Evolutionary conservation across 2,113 vertebrate species (phyloP), one percentile per base, ranked within the genome.

Genomic region (Rhinoptilus africanus): DNA sequence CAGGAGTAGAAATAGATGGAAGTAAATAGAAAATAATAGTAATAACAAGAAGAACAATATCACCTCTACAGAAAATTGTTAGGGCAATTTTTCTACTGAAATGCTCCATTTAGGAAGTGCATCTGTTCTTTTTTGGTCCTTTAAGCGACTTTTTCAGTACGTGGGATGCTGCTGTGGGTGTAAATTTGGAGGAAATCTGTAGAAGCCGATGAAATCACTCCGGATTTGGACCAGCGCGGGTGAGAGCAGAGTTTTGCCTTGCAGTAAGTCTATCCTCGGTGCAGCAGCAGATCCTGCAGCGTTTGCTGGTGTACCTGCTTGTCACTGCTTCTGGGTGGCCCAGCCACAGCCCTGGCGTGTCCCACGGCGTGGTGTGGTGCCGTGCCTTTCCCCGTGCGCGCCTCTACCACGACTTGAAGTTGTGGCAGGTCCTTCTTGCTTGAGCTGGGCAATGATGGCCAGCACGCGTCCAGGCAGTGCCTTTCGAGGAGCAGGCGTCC

Each of bases 381-480:
- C 4, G 0, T 60, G 69, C 17, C 56, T 79, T 72, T 88, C 47
- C 32, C n/a, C 16, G 1, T 1, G 3, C 0, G 0, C 0, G 2
- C 39, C 56, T 66, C 10, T 62, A 6, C n/a, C 20, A 7, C 5
- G 5, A 43, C 45, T 60, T 48, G 75, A 43, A 72, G 50, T 3
- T 78, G 51, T 37, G 24, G 35, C 3, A 0, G 6, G 20, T 47
- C 14, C 5, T 47, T 71, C 21, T 53, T 56, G 34, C 19, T 11
- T 2, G 2, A 30, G 37, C 22, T 41, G 19, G 59, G 64, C 3
- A 10, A 1, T 39, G 75, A 14, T 3, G 26, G 34, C 13, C 4
- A 13, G 53, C 32, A 14, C 0, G 0, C 1, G 5, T 48, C 4
- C 6, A 66, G 63, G 86, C 51, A 81, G 56, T 4, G 3, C 34